These are phyloP conservation scores for Zeugodacus cucurbitae DNA, from an alignment of 1,140 invertebrate genomes.

Conservation along the genomic window DNA sequence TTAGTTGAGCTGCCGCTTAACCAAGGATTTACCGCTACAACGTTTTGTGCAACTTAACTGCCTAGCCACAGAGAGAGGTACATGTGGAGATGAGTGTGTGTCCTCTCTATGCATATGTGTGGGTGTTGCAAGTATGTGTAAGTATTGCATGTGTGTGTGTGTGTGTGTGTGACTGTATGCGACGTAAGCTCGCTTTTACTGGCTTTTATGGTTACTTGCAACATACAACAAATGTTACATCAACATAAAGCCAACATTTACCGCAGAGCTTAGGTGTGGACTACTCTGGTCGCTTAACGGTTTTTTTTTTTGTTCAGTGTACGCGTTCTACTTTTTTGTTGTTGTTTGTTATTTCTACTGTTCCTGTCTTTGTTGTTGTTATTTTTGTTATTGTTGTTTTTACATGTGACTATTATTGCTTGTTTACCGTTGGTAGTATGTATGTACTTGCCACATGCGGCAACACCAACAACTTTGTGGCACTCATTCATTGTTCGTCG, in stretches of 20 bases:
- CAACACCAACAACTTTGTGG: background rate
- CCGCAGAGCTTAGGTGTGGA: background rate
- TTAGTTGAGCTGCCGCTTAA: slow-evolving; percentile 14
- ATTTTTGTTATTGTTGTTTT: background rate
- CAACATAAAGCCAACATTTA: slow-evolving; percentile 17
- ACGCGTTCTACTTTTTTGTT: background rate
- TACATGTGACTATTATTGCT: background rate
- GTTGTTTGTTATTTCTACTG: background rate
- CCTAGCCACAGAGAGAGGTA: background rate
- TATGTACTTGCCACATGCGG: background rate
- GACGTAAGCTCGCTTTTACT: slow-evolving; percentile 5
- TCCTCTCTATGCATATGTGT: too few relatives aligned
- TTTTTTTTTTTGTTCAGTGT: background rate
- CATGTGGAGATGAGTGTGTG: too few relatives aligned
- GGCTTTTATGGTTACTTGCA: background rate
- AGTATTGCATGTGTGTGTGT: background rate
- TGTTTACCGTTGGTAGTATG: background rate
- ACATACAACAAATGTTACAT: background rate
- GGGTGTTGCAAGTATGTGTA: too few relatives aligned
- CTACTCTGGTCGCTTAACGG: background rate
- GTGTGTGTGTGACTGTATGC: background rate
- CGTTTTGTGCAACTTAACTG: background rate
- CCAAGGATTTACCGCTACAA: background rate
- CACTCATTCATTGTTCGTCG: background rate
- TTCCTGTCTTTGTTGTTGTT: too few relatives aligned